Percentiles rank a stretch among this genome's conserved stretches.
Evolutionary conservation across 2,888 invertebrate species (phyloP).

Genomic region (Drosophila tanythrix): DNA sequence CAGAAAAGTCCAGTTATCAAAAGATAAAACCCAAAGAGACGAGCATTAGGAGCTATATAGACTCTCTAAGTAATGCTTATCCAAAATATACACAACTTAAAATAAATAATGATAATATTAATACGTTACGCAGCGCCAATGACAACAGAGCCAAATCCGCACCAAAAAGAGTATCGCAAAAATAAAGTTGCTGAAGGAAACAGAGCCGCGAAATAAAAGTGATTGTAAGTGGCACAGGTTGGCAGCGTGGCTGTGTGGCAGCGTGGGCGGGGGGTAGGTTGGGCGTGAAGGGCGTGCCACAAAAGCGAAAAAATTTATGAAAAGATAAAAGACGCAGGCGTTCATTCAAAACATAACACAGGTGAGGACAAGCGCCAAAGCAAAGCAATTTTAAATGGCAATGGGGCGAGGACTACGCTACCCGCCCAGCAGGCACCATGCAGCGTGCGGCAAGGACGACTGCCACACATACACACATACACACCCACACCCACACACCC

Average conservation of each 20-base stretch:
- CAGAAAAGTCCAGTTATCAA: not conserved
- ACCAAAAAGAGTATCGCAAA: not conserved
- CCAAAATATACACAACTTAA: not conserved
- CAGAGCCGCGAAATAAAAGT: slow-evolving; percentile 72
- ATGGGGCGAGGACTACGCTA: slow-evolving; percentile 36
- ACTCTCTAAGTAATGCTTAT: not conserved
- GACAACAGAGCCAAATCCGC: not conserved
- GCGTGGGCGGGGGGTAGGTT: not conserved
- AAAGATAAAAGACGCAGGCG: slow-evolving; percentile 79
- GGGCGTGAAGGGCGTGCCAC: slow-evolving; percentile 23
- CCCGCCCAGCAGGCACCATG: slow-evolving; percentile 20
- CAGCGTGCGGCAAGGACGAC: slow-evolving; percentile 45
- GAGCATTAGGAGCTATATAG: not conserved
- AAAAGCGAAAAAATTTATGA: slow-evolving; percentile 69
- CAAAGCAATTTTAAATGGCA: slow-evolving; percentile 77
- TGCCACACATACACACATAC: slow-evolving; percentile 14
- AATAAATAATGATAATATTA: not conserved
- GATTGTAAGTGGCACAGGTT: slow-evolving; percentile 71
- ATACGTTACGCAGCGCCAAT: not conserved
- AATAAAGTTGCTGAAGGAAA: slow-evolving; percentile 47
- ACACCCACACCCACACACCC: not conserved
- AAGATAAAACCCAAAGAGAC: not conserved
- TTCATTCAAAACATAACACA: slow-evolving; percentile 78
- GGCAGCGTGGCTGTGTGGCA: slow-evolving; percentile 16
- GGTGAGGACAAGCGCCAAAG: slow-evolving; percentile 77